Conservation (phyloP, 1,140 invertebrate genomes). For the Scaptomyza graminum region DNA sequence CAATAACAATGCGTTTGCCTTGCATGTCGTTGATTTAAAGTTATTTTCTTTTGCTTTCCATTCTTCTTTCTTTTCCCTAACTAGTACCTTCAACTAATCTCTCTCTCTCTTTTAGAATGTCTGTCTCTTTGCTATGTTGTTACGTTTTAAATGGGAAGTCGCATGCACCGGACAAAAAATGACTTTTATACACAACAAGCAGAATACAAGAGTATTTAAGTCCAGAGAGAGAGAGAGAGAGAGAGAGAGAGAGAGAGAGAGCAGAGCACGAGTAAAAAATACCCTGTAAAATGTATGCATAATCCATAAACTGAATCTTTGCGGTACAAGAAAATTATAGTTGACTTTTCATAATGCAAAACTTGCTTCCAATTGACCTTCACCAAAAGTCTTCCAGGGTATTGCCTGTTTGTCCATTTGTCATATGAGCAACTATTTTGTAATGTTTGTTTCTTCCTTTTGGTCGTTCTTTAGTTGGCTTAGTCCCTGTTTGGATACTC, state of each 20-base stretch:
- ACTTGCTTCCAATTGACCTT: too few species aligned
- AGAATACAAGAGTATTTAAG: background rate
- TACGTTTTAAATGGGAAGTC: background rate
- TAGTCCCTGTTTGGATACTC: constrained; percentile 34
- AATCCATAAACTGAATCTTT: background rate
- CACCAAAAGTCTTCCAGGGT: background rate
- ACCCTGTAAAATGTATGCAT: background rate
- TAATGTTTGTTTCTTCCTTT: background rate
- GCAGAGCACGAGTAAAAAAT: background rate
- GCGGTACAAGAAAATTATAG: too few species aligned
- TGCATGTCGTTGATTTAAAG: constrained; percentile 76
- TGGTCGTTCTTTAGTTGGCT: background rate
- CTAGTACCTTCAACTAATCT: background rate
- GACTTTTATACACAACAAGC: background rate
- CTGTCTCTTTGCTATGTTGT: background rate
- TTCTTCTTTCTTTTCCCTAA: constrained; percentile 20
- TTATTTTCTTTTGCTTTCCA: constrained; percentile 62
- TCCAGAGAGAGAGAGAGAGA: too few species aligned
- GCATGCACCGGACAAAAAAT: background rate
- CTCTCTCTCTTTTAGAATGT: constrained; percentile 10
- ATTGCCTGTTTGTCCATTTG: constrained; percentile 37
- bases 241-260: too few species aligned
- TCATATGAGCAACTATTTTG: constrained; percentile 64
- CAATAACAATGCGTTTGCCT: constrained; percentile 41
- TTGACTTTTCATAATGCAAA: too few species aligned